These are phyloP conservation scores for Oceanodroma leucorhoa DNA, from an alignment of 2,797 vertebrate species.

Conservation along the genomic window DNA sequence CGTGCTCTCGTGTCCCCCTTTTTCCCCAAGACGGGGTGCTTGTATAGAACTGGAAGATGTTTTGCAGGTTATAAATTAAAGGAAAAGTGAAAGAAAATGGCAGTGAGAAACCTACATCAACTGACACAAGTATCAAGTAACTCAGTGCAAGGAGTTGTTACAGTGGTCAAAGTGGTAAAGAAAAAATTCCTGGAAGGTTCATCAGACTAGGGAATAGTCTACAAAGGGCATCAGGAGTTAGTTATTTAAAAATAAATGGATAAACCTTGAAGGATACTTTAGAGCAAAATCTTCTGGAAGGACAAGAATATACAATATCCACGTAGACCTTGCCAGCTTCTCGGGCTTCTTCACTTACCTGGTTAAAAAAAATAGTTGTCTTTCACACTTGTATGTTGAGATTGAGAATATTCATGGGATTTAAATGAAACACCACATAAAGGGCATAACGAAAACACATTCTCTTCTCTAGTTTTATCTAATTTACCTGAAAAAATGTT, in stretches of 20 bases:
- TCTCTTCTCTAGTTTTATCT: background rate
- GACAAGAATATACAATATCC: background rate
- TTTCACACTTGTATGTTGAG: background rate
- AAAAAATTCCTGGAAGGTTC: background rate
- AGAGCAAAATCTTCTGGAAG: background rate
- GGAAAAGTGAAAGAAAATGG: background rate
- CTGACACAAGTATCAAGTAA: background rate
- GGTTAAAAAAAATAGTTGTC: background rate
- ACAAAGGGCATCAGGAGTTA: background rate
- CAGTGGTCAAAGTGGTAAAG: background rate
- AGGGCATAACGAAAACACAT: background rate
- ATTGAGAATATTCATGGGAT: background rate
- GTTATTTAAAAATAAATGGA: background rate
- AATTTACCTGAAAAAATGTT: background rate
- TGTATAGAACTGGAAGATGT: background rate
- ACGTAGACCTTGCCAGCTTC: background rate
- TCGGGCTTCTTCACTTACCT: background rate
- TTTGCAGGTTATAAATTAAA: background rate
- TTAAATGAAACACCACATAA: background rate
- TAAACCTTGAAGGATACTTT: background rate
- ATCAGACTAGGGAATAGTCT: background rate
- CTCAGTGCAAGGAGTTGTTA: background rate
- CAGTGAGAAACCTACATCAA: background rate
- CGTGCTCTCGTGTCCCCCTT: background rate
- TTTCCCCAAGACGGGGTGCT: background rate